Conservation (phyloP, 2,113 vertebrate species). For the Turnix velox region DNA sequence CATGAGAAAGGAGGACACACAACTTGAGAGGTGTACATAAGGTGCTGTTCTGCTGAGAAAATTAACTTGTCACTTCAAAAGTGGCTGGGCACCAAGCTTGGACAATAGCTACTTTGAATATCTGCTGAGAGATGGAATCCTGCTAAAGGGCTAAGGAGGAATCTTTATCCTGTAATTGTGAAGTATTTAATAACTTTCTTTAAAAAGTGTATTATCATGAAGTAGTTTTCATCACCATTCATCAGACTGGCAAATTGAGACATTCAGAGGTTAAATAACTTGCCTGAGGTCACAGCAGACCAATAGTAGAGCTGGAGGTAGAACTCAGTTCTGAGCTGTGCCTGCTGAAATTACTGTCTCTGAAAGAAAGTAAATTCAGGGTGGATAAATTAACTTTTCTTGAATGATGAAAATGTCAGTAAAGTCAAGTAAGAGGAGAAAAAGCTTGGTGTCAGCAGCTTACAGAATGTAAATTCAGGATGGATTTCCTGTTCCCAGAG, state of each 20-base stretch:
- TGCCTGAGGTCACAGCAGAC: background rate
- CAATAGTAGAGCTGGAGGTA: background rate
- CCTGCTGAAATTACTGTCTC: background rate
- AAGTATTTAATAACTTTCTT: slow-evolving; percentile 10
- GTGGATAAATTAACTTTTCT: slow-evolving; percentile 36
- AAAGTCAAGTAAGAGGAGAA: background rate
- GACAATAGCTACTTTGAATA: slow-evolving; percentile 13
- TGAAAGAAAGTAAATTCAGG: background rate
- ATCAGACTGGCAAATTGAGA: background rate
- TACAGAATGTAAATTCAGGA: background rate
- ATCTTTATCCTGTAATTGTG: slow-evolving; percentile 19
- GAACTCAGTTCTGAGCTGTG: background rate
- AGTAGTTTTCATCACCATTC: slow-evolving; percentile 43
- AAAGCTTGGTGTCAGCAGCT: background rate
- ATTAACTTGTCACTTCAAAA: slow-evolving; percentile 20
- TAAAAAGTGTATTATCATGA: background rate
- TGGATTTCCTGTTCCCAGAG: background rate
- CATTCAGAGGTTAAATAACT: slow-evolving; percentile 14
- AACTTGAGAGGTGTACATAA: background rate
- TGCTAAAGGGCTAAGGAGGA: slow-evolving; percentile 16
- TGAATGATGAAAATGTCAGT: slow-evolving; percentile 31
- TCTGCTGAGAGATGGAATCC: background rate
- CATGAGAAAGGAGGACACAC: background rate
- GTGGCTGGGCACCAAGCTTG: background rate
- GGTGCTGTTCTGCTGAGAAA: background rate